Base-by-base conservation (phyloP, 2,888 invertebrate species). In the Magallana nippona region DNA sequence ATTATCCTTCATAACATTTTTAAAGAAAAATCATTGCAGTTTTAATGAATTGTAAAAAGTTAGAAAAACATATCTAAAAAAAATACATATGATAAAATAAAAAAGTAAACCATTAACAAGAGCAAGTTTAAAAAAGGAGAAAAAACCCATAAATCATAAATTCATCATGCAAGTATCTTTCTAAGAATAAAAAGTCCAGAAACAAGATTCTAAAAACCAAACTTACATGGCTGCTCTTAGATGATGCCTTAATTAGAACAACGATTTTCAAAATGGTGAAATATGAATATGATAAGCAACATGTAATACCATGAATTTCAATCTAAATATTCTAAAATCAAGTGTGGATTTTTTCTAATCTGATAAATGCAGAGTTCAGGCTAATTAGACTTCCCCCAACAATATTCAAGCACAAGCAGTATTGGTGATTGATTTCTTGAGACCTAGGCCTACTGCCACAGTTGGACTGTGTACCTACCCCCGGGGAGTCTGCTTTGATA, bases 181-280 rank as follows among this genome's bases (percentile, higher is more conserved):
- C 44, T 44, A 44, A 44, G 44, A 44, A 44, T 44, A 44, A 44
- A 44, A 44, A 44, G 44, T 44, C 44, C 5, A 19, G 10, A 10
- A 27, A 71, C 22, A 71, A 27, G 15, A 62, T 11, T 15, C 10
- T 71, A 71, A 27, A 11, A 11, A 44, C 44, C 44, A 44, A 27
- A 71, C 71, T 71, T 27, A 71, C 71, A 71, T 71, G 71, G 27
- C 71, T 71, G 71, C 71, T 71, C 32, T 71, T 71, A 71, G 71
- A 71, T 27, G 71, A 71, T 27, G 71, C 71, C 71, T 71, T 71
- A 44, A 44, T 44, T 44, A 11, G 71, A 71, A 71, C 71, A 71
- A 71, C 15, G 22, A 32, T 71, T 71, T 44, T 44, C 27, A 71
- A 71, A 11, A 71, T 32, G 32, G 22, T 71, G 27, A 63, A 13